These are phyloP conservation scores for Vimba vimba DNA, from an alignment of 2,113 vertebrate genomes.

Conservation along the genomic window DNA sequence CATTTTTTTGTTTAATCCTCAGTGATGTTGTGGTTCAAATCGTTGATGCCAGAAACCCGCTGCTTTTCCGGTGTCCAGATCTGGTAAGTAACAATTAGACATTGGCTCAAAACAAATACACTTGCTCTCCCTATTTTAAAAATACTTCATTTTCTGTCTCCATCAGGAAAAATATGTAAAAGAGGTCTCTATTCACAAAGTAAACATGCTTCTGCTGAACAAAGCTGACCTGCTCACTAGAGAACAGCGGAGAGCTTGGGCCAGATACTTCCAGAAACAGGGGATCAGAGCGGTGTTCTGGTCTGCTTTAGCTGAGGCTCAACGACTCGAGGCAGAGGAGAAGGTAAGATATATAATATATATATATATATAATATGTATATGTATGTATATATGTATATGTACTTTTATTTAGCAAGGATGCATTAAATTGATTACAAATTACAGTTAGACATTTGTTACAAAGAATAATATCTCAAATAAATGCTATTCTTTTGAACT, in stretches of 20 bases:
- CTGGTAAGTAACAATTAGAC: slow-evolving; percentile 80
- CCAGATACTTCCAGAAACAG: slow-evolving; percentile 85
- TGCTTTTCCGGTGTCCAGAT: slow-evolving; percentile 93
- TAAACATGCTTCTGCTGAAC: slow-evolving; percentile 93
- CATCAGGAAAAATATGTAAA: slow-evolving; percentile 88
- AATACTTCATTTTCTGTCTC: background rate
- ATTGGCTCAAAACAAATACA: background rate
- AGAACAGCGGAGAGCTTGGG: slow-evolving; percentile 88
- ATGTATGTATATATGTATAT: too few relatives aligned
- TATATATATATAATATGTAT: too few relatives aligned
- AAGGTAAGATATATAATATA: slow-evolving; percentile 74
- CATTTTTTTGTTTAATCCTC: slow-evolving; percentile 49
- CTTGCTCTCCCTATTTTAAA: background rate
- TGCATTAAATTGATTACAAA: too few relatives aligned
- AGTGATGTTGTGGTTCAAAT: slow-evolving; percentile 97
- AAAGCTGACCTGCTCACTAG: slow-evolving; percentile 90
- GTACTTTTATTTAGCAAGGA: too few relatives aligned
- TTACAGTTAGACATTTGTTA: too few relatives aligned
- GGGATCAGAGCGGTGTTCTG: slow-evolving; percentile 90
- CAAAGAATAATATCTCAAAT: too few relatives aligned
- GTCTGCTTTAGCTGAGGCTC: slow-evolving; percentile 89
- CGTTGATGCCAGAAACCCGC: slow-evolving; percentile 93
- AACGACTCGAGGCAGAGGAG: slow-evolving; percentile 72
- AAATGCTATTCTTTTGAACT: too few relatives aligned
- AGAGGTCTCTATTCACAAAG: slow-evolving; percentile 83